Percentiles rank a stretch among this genome's conserved stretches.
These are phyloP conservation scores for Xylota sylvarum DNA, from an alignment of 2,888 invertebrate genomes.

Conservation along the genomic window DNA sequence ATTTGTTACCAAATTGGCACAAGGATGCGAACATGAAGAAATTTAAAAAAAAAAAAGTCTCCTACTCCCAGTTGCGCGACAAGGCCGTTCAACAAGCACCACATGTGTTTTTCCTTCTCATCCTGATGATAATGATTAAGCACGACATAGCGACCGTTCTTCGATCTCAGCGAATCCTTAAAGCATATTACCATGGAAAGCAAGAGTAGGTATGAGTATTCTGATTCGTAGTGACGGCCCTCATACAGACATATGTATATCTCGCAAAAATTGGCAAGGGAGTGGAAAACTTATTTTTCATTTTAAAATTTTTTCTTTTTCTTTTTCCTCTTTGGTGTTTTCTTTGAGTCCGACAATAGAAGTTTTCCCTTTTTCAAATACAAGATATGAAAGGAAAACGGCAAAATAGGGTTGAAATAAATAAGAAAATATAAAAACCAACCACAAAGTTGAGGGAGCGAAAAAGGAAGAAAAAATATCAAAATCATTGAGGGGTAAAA, in stretches of 20 bases:
- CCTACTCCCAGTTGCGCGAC: conserved; percentile 3
- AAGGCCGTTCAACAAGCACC: conserved; percentile 36
- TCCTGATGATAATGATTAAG: conserved; percentile 64
- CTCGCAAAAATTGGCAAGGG: conserved; percentile 12
- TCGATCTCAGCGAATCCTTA: conserved; percentile 28
- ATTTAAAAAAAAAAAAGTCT: background rate
- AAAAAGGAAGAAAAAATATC: background rate
- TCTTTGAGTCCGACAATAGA: conserved; percentile 25
- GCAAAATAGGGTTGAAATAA: conserved; percentile 19
- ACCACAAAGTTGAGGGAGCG: conserved; percentile 1
- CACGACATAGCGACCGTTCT: conserved; percentile 57
- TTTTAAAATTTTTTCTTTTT: background rate
- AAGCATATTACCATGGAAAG: conserved; percentile 36
- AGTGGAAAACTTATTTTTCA: conserved; percentile 14
- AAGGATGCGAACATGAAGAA: conserved; percentile 5
- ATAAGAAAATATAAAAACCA: conserved; percentile 41
- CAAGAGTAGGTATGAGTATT: conserved; percentile 2
- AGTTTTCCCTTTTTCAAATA: conserved; percentile 21
- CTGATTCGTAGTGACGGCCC: background rate
- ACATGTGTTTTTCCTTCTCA: conserved; percentile 31
- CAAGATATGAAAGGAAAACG: background rate
- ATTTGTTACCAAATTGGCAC: conserved; percentile 42
- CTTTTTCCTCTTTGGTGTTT: background rate
- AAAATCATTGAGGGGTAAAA: conserved; percentile 37
- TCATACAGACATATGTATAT: background rate